Base-by-base conservation (phyloP, 2,888 invertebrate species). In the Drosophila bunnanda region DNA sequence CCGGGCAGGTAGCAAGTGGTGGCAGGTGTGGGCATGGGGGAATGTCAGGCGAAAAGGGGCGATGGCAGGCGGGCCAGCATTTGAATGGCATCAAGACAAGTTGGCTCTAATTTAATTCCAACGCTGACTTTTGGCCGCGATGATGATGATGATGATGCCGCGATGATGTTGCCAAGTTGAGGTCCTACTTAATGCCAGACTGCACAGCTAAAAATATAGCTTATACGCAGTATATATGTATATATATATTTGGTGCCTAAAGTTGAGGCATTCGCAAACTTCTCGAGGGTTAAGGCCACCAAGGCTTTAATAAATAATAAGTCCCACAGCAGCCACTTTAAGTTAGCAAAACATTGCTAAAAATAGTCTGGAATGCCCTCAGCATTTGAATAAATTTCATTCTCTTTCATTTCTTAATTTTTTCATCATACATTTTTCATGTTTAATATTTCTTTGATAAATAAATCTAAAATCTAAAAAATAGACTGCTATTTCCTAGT, bases 41-140 rank as follows among this genome's bases (percentile, higher is more conserved):
- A 13, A 7, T 1, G 52, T 30, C 12, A 53, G 67, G 56, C 58
- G 46, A 52, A 39, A 34, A 2, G 12, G 13, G 20, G 13, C 0
- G 17, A 4, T 5, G 41, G 17, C 12, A 41, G 39, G 12, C 6
- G 1, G 57, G 53, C 46, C 28, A 53, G 65, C 60, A 62, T 65
- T 72, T 75, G 77, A 65, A 60, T 59, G 62, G 75, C 69, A 75
- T 65, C 64, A 79, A 78, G 85, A 85, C 82, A 82, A 83, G 79
- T 79, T 83, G 75, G 66, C 65, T 68, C 82, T 82, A 81, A 81
- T 82, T 82, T 81, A 82, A 82, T 82, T 81, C 66, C 57, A 59
- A 39, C 52, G 67, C 60, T 66, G 64, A 73, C 72, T 73, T 67
- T 71, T 69, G 70, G 54, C 62, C 56, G 58, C 20, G 46, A 44